Conservation (phyloP, 2,888 invertebrate species). For the Acleris holmiana region DNA sequence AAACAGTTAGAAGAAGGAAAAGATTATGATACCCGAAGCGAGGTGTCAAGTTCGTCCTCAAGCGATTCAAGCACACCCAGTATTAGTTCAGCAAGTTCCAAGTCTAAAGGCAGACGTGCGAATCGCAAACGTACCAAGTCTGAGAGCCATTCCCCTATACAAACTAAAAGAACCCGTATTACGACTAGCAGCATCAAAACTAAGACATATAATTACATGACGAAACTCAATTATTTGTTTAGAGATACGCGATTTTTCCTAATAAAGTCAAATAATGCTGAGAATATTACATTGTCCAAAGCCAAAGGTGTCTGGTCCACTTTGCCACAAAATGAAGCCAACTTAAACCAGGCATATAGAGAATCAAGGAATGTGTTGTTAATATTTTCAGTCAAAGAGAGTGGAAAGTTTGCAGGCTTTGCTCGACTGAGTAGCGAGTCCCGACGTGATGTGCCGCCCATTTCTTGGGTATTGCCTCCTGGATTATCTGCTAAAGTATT, state of each 20-base stretch:
- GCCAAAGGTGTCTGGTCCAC: constrained; percentile 99
- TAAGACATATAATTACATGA: constrained; percentile 93
- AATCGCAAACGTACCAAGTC: constrained; percentile 84
- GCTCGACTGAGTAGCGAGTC: constrained; percentile 95
- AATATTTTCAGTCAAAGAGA: constrained; percentile 99
- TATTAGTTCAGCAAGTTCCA: constrained; percentile 90
- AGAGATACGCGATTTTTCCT: constrained; percentile 97
- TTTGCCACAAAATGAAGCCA: constrained; percentile 97
- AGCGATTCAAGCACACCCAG: constrained; percentile 89
- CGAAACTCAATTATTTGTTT: constrained; percentile 96
- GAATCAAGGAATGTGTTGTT: constrained; percentile 97
- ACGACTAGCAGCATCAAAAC: constrained; percentile 67
- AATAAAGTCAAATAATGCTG: constrained; percentile 98
- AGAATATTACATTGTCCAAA: constrained; percentile 97
- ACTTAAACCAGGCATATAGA: constrained; percentile 96
- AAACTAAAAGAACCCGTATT: constrained; percentile 68
- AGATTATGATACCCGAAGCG: constrained; percentile 93
- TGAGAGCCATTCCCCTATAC: constrained; percentile 69
- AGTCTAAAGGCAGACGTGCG: constrained; percentile 84
- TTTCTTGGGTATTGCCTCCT: constrained; percentile 97
- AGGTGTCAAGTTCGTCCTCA: constrained; percentile 93
- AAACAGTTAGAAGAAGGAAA: constrained; percentile 90
- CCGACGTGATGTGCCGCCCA: constrained; percentile 93
- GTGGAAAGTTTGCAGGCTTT: constrained; percentile 97
- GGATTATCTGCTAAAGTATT: constrained; percentile 96